Base-by-base conservation (phyloP, 2,113 vertebrate genomes). In the Calidris pygmaea region DNA sequence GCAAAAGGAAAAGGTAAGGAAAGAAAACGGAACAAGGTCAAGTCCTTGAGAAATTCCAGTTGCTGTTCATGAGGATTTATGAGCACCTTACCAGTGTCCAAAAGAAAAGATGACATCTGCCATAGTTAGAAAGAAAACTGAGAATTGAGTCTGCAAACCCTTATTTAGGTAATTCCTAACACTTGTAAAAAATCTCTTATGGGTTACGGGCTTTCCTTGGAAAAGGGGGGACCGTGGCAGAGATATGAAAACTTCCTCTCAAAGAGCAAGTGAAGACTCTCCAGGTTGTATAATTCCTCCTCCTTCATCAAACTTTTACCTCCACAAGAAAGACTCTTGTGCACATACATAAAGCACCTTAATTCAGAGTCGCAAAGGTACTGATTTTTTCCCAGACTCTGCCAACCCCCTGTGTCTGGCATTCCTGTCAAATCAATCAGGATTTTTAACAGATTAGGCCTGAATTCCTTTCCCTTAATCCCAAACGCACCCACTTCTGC, bases 381-480 rank as follows among this genome's bases (percentile, higher is more conserved):
- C 45, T 32, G 91, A 79, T 65, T 73, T 34, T 35, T 48, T 30
- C 62, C 60, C 34, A 91, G 71, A 82, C 23, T 39, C 71, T 83
- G 47, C 43, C n/a, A 84, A 52, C 9, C n/a, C 32, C 10, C 48
- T 75, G 48, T 4, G 2, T 53, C 62, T 72, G 17, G 34, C 47
- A 76, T 85, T 95, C 56, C 73, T 68, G 62, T 82, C 60, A 92
- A 87, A 96, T 87, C 71, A 82, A 50, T 76, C 78, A 70, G 62
- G 78, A 85, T 66, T 85, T 89, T 90, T 41, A 58, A 79, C 75
- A 79, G 74, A 95, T 89, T 87, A 95, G 37, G 35, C 26, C 52
- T 1, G 9, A 93, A 93, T 92, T 90, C 90, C 65, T 92, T 86
- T 85, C 74, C 14, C 22, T 85, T 91, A 87, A 95, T 87, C 71